These are phyloP conservation scores for Ormyrus rosae DNA, from an alignment of 2,888 invertebrate species.

Conservation along the genomic window DNA sequence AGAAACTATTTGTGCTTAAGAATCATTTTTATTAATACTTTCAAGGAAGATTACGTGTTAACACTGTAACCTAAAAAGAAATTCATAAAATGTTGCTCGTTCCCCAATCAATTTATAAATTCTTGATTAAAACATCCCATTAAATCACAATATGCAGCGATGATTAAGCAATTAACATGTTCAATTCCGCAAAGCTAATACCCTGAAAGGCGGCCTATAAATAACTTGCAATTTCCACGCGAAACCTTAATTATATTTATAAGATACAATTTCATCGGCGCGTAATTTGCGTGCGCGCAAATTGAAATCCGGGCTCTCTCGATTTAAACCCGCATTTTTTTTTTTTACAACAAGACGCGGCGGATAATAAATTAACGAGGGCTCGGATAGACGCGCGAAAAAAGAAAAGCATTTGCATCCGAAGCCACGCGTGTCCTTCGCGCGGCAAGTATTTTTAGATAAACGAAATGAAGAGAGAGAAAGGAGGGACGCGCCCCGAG, in stretches of 20 bases:
- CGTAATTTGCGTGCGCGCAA: constrained; percentile 47
- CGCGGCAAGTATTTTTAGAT: constrained; percentile 45
- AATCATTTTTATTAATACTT: too few relatives aligned
- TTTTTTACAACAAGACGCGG: neutral
- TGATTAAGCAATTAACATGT: too few relatives aligned
- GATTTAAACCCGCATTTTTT: constrained; percentile 42
- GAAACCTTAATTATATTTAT: constrained; percentile 37
- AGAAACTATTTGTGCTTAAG: too few relatives aligned
- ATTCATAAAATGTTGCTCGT: too few relatives aligned
- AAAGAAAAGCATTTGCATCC: constrained; percentile 47
- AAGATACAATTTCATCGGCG: constrained; percentile 9
- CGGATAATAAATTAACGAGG: constrained; percentile 47
- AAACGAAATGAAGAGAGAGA: constrained; percentile 38
- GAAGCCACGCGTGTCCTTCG: constrained; percentile 40
- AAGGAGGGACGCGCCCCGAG: constrained; percentile 5
- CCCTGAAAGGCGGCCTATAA: neutral
- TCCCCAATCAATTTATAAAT: neutral
- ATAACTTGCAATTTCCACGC: neutral
- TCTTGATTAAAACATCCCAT: neutral
- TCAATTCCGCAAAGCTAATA: neutral
- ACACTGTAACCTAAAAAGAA: too few relatives aligned
- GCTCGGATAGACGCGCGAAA: constrained; percentile 28
- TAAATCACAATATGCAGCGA: neutral
- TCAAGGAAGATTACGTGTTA: too few relatives aligned
- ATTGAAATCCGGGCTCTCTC: constrained; percentile 52